A percentile compares a stretch with the other conserved stretches of the same genome.
phyloP scores from a whole-genome alignment of 2,797 vertebrate species.

The Rhynchotus rufescens region DNA sequence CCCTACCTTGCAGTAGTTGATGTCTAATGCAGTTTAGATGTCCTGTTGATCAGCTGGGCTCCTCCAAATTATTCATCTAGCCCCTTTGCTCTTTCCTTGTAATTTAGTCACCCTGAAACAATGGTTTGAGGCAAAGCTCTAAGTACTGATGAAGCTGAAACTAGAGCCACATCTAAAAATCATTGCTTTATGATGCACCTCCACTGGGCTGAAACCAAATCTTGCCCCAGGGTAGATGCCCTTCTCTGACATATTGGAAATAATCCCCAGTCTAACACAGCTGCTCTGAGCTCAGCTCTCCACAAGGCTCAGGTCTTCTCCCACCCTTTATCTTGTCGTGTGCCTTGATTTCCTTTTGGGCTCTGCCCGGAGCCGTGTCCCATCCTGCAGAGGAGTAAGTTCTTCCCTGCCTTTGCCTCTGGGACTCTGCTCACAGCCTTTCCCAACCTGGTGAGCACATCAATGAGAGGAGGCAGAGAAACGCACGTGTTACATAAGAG shows the following conservation, averaged over 20 bases:
- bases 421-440: background rate
- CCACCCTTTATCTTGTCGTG: background rate
- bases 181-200: background rate
- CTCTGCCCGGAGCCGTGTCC: too few species aligned
- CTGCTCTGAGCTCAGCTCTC: background rate
- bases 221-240: background rate
- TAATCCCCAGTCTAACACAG: fast-evolving
- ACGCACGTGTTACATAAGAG: background rate
- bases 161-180: background rate
- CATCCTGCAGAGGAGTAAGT: too few species aligned
- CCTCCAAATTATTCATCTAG: background rate
- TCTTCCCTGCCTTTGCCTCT: background rate
- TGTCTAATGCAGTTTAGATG: background rate
- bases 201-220: background rate
- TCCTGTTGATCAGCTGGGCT: background rate
- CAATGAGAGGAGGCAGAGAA: background rate
- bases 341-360: background rate
- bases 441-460: fast-evolving
- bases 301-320: fast-evolving
- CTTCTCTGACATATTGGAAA: background rate
- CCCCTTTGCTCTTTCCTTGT: background rate
- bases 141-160: background rate
- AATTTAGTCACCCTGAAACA: background rate
- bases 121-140: background rate
- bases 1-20: background rate